Evolutionary conservation across 2,888 invertebrate species (phyloP), one percentile per base, ranked within the genome.

Genomic region (Notocelia uddmanniana): DNA sequence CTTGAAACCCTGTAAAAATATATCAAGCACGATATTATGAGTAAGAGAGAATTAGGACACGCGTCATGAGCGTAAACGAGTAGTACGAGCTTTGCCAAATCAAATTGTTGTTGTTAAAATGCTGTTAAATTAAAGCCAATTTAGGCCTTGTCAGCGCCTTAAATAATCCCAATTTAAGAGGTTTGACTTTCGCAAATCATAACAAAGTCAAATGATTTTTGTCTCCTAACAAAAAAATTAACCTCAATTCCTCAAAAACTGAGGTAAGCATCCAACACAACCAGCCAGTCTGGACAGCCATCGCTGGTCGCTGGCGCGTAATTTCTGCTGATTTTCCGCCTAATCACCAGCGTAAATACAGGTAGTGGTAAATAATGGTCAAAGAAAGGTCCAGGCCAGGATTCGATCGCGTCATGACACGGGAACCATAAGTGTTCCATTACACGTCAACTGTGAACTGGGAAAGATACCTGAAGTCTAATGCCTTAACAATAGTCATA

Each of bases 291-390:
- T 54, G 64, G 64, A 64, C 71, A 59, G 59, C 64, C 64, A 19
- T 59, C 66, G 41, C 41, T 52, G 69, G 69, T 59, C 71, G 71
- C 71, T 59, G 64, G 23, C 23, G 54, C 52, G 71, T 71, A 71
- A 71, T 71, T 71, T 71, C 66, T 66, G 66, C 66, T 37, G 71
- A 71, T 71, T 71, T 71, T 71, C 66, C 71, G 66, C 59, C 66
- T 71, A 71, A 71, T 71, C 71, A 66, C 31, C 60, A 54, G 45
- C 66, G 71, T 71, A 71, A 71, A 71, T 71, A 71, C 66, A 60
- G 66, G 66, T 54, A 57, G 57, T 55, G 59, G 66, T 52, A 64
- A 69, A 66, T 66, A 59, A 66, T 71, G 59, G 54, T n/a, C 34
- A 45, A 69, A 66, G 70, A 71, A 71, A 60, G 66, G 64, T 54